Conservation (phyloP, 2,113 vertebrate genomes). For the Orthonyx spaldingii region DNA sequence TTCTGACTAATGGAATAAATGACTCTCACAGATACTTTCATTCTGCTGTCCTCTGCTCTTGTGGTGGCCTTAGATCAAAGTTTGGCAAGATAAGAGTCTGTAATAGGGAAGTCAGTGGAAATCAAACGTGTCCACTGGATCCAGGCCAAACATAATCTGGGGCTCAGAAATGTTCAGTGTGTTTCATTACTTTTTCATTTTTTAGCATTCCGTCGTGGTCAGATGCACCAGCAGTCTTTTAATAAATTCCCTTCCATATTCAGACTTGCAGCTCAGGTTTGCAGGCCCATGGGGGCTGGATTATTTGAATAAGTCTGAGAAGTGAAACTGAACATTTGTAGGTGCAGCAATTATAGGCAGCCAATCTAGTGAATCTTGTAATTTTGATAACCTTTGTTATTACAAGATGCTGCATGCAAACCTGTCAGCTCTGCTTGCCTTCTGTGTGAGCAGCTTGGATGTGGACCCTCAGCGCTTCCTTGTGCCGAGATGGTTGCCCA, state of each 20-base stretch:
- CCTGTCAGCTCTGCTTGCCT: neutral
- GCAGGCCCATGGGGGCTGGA: neutral
- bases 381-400: neutral
- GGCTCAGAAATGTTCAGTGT: neutral
- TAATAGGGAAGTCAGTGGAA: neutral
- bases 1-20: slow-evolving; percentile 35
- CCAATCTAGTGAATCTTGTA: neutral
- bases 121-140: neutral
- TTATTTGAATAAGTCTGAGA: slow-evolving; percentile 52
- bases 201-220: neutral
- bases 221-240: slow-evolving; percentile 16
- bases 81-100: neutral
- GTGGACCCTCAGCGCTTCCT: neutral
- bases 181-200: neutral
- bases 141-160: neutral
- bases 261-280: neutral
- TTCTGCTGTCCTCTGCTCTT: neutral
- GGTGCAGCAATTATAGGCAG: neutral
- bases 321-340: slow-evolving; percentile 35
- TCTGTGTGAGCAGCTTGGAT: fast-evolving
- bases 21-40: neutral
- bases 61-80: neutral
- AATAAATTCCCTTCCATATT: neutral
- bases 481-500: neutral
- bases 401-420: neutral